Evolutionary conservation across 2,888 invertebrate species (phyloP).

Genomic region (Diplazon laetatorius): DNA sequence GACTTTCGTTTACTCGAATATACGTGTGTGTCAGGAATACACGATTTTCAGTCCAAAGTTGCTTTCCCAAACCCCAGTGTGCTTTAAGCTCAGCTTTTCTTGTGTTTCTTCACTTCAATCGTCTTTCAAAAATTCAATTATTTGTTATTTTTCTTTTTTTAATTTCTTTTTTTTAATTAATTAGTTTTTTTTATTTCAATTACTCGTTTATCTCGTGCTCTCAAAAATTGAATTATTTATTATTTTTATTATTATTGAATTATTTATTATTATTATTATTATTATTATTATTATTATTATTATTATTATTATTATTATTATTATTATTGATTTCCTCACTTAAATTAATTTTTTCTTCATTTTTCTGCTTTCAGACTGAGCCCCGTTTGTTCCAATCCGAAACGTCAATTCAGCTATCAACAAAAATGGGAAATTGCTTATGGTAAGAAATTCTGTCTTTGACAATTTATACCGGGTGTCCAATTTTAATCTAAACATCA

Average conservation of each 20-base stretch:
- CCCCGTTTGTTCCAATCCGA: constrained; percentile 46
- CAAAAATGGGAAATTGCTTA: constrained; percentile 77
- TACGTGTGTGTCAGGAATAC: not conserved
- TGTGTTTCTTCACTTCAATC: not conserved
- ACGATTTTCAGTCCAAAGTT: not conserved
- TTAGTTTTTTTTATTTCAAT: too few species aligned
- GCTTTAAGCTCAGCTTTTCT: not conserved
- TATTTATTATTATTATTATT: too few species aligned
- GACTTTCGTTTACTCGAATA: constrained; percentile 7
- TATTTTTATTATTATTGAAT: too few species aligned
- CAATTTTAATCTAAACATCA: too few species aligned
- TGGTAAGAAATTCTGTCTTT: constrained; percentile 76
- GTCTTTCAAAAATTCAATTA: too few species aligned
- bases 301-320: too few species aligned
- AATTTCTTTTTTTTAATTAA: too few species aligned
- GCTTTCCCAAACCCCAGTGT: not conserved
- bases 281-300: too few species aligned
- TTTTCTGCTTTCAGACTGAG: constrained; percentile 73
- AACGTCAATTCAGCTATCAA: constrained; percentile 65
- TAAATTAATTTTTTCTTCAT: constrained; percentile 41
- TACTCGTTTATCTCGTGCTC: too few species aligned
- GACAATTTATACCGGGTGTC: not conserved
- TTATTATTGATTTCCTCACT: too few species aligned
- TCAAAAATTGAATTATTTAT: too few species aligned
- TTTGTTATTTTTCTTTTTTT: too few species aligned